Conservation (phyloP, 2,888 invertebrate genomes). For the Drosophila mayaguana region DNA sequence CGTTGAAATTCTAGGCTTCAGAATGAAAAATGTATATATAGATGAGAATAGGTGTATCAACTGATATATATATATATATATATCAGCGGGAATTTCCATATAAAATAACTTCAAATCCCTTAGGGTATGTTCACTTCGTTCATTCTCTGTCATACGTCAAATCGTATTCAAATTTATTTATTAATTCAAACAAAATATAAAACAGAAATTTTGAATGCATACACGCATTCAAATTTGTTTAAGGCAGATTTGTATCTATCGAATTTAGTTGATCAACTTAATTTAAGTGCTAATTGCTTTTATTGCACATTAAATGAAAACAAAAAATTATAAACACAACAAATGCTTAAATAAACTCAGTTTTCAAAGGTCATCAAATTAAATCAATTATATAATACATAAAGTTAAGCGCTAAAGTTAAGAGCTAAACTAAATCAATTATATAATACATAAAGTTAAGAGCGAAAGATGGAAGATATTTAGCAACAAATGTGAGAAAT, state of each 20-base stretch:
- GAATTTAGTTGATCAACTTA: neutral
- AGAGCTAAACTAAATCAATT: neutral
- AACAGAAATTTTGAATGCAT: conserved; percentile 33
- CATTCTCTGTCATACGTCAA: neutral
- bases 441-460: neutral
- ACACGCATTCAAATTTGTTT: conserved; percentile 12
- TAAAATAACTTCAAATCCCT: neutral
- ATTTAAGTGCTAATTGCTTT: conserved; percentile 1
- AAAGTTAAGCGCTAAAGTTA: neutral
- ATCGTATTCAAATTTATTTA: conserved; percentile 17
- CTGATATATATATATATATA: too few relatives aligned
- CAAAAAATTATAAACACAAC: too few relatives aligned
- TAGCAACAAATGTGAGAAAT: neutral
- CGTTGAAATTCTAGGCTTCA: too few relatives aligned
- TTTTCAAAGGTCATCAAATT: conserved; percentile 7
- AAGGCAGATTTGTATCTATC: neutral
- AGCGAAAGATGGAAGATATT: neutral
- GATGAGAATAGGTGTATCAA: too few relatives aligned
- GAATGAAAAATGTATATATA: too few relatives aligned
- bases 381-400: neutral
- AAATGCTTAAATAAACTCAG: neutral
- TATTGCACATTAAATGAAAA: neutral
- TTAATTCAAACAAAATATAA: conserved; percentile 7
- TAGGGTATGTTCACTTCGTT: neutral
- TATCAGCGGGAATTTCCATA: too few relatives aligned